These are phyloP conservation scores for Vireo altiloquus DNA, from an alignment of 2,113 vertebrate species.

Conservation along the genomic window DNA sequence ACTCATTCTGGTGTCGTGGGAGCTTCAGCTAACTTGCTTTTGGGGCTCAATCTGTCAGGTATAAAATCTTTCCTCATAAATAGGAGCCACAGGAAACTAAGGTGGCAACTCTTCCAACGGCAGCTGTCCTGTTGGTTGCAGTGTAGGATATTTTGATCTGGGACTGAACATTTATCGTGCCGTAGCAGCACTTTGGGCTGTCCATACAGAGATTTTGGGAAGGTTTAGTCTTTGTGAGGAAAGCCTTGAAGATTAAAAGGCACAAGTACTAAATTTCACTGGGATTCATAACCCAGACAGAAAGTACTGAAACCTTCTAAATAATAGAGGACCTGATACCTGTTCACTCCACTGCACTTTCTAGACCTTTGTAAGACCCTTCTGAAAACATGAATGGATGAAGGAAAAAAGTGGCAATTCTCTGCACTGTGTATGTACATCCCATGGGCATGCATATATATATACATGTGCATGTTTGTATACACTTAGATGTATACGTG, in stretches of 20 bases:
- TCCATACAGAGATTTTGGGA: background rate
- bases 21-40: background rate
- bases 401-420: background rate
- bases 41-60: background rate
- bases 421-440: fast-evolving
- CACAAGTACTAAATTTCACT: background rate
- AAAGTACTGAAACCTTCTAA: background rate
- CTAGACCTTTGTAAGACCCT: background rate
- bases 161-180: background rate
- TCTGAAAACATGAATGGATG: background rate
- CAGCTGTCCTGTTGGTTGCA: background rate
- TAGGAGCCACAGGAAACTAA: background rate
- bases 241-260: background rate
- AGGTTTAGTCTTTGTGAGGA: background rate
- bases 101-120: background rate
- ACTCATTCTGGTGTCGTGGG: background rate
- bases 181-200: background rate
- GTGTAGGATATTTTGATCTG: background rate
- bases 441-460: background rate
- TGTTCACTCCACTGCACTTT: background rate
- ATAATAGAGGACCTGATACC: background rate
- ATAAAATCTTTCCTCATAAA: background rate
- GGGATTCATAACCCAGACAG: background rate
- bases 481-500: background rate
- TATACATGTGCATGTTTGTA: background rate